phyloP scores from a whole-genome alignment of 1,140 invertebrate species.

The Drosophila auraria region DNA sequence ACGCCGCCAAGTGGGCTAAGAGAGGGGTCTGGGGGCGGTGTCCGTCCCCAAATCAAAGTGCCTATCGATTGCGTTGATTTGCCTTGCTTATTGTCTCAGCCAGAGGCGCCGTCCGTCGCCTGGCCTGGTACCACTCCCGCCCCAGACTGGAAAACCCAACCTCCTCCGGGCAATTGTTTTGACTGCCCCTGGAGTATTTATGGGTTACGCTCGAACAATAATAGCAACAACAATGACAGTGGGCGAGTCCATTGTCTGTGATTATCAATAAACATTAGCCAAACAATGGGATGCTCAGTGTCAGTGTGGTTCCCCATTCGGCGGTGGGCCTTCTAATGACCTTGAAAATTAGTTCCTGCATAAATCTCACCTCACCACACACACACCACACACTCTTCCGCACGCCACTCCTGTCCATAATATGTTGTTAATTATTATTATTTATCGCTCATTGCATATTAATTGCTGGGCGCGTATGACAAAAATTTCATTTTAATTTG shows the following conservation, averaged over 20 bases:
- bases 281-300: constrained; percentile 71
- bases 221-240: constrained; percentile 56
- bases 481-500: constrained; percentile 71
- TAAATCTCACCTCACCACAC: constrained; percentile 49
- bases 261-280: constrained; percentile 82
- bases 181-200: constrained; percentile 77
- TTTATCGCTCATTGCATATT: constrained; percentile 74
- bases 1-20: not conserved
- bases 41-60: constrained; percentile 70
- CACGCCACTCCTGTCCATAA: constrained; percentile 7
- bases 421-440: constrained; percentile 71
- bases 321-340: constrained; percentile 74
- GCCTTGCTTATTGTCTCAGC: constrained; percentile 73
- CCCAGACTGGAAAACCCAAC: not conserved
- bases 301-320: constrained; percentile 39
- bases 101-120: constrained; percentile 32
- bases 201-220: constrained; percentile 77
- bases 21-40: not conserved
- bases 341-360: constrained; percentile 85
- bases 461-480: constrained; percentile 49
- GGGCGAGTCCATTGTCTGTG: constrained; percentile 67
- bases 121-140: constrained; percentile 2
- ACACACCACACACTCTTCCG: not conserved
- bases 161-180: constrained; percentile 64
- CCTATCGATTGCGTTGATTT: constrained; percentile 78